Evolutionary conservation across 1,140 invertebrate genomes (phyloP), one percentile per base, ranked within the genome.

Genomic region (Cryptotermes secundus): DNA sequence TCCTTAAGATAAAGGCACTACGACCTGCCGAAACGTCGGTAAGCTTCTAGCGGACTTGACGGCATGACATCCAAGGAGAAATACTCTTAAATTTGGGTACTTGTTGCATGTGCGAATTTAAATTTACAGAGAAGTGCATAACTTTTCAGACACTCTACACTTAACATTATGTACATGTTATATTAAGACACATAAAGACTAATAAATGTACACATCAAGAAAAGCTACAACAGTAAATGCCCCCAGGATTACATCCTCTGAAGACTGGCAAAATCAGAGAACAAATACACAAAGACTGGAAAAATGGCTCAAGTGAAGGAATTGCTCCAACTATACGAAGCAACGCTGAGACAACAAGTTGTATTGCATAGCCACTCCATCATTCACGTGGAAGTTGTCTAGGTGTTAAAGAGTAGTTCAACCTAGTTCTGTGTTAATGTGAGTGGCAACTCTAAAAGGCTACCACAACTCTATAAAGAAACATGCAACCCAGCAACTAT

Each of bases 71-170:
- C n/a, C n/a, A n/a, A n/a, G n/a, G n/a, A n/a, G n/a, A n/a, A n/a
- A n/a, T n/a, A n/a, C n/a, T n/a, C n/a, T n/a, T n/a, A n/a, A 59
- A 42, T 42, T 2, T 0, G 16, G 38, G 9, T 10, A 42, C 9
- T 42, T 42, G 38, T 42, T 19, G 45, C 45, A 49, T 49, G 45
- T 22, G 59, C 31, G 4, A 31, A 72, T n/a, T 72, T 31, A 72
- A 72, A 72, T 72, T 72, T 72, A 72, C n/a, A n/a, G 14, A 31
- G 6, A 72, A 72, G 59, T 72, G 59, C n/a, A 72, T 72, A 72
- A 72, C 26, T 72, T 72, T 72, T 72, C 59, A n/a, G 59, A 65
- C 24, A 72, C n/a, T 72, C 59, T 72, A 72, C 31, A 72, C 59
- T 72, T 31, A n/a, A n/a, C 14, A 72, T 72, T 72, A 72, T 72